phyloP scores from a whole-genome alignment of 2,797 vertebrate genomes.

The Cheirogaleus major region DNA sequence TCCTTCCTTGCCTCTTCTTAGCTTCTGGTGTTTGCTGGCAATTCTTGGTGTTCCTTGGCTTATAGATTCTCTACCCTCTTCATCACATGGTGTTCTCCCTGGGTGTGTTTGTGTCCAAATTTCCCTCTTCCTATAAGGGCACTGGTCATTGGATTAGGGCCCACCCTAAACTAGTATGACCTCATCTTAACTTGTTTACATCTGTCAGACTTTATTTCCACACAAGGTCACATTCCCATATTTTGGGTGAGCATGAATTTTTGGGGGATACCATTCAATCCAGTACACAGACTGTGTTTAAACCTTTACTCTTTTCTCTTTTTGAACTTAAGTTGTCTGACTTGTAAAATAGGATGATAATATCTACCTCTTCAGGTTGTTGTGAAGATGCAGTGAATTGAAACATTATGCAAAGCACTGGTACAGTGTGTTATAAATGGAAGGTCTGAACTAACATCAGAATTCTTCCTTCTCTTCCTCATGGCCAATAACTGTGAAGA shows the following conservation, averaged over 20 bases:
- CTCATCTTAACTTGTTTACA: not conserved
- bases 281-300: not conserved
- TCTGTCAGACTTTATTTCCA: not conserved
- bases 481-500: not conserved
- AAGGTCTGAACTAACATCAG: not conserved
- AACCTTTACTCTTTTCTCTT: not conserved
- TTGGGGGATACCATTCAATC: not conserved
- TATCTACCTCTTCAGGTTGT: not conserved
- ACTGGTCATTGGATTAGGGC: not conserved
- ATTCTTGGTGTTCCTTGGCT: not conserved
- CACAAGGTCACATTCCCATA: not conserved
- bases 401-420: not conserved
- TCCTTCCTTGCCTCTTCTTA: not conserved
- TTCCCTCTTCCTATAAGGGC: not conserved
- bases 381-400: not conserved
- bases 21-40: not conserved
- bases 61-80: not conserved
- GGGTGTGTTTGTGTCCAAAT: not conserved
- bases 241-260: not conserved
- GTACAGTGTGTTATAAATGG: not conserved
- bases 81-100: not conserved
- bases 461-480: not conserved
- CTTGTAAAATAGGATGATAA: not conserved
- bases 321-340: not conserved
- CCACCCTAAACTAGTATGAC: not conserved